These are phyloP conservation scores for Trogon melanurus DNA, from an alignment of 2,113 vertebrate species.

Conservation along the genomic window DNA sequence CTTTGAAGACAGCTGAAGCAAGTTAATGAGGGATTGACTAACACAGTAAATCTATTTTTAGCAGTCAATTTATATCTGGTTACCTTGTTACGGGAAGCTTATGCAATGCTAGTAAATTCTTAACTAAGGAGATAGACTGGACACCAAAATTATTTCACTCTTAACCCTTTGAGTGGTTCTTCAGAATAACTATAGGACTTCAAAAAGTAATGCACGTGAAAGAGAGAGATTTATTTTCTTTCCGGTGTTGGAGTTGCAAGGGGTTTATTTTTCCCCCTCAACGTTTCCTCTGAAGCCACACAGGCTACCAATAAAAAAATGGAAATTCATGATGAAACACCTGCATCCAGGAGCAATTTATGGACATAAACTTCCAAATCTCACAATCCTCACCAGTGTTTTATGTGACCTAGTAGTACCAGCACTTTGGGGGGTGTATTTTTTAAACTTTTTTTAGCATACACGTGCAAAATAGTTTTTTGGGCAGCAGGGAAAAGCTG, in stretches of 20 bases:
- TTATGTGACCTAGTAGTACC: background rate
- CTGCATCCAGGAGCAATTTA: background rate
- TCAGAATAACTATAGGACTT: background rate
- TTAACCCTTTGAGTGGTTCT: background rate
- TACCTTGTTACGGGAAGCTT: conserved; percentile 66
- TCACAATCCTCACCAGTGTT: background rate
- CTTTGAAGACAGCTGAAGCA: conserved; percentile 68
- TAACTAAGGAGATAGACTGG: conserved; percentile 4
- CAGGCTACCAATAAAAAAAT: background rate
- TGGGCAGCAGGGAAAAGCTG: background rate
- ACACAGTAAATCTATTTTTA: conserved; percentile 68
- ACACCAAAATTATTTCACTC: background rate
- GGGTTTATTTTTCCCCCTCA: background rate
- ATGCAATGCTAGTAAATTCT: conserved; percentile 53
- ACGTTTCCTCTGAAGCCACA: background rate
- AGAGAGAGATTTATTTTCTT: background rate
- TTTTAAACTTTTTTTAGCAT: background rate
- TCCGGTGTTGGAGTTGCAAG: background rate
- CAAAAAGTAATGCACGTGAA: background rate
- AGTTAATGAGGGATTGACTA: conserved; percentile 71
- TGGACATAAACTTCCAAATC: background rate
- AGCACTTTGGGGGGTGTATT: background rate
- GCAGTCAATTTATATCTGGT: conserved; percentile 50
- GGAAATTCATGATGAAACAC: background rate
- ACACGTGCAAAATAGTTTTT: background rate